These are phyloP conservation scores for Heliconius sara DNA, from an alignment of 2,888 invertebrate genomes.

Conservation along the genomic window DNA sequence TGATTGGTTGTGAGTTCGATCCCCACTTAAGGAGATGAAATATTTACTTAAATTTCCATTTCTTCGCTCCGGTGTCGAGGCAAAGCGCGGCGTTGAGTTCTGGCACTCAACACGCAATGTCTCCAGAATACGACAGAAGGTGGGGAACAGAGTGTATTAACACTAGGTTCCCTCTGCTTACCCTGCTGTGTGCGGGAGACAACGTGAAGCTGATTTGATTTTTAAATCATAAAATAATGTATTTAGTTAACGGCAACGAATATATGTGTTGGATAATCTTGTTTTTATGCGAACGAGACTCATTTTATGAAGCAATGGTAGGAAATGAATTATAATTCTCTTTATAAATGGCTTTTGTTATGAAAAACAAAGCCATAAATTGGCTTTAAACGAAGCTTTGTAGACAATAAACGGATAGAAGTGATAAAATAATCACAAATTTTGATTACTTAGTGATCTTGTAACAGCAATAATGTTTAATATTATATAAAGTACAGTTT, in stretches of 20 bases:
- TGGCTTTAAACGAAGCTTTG: conserved; percentile 2
- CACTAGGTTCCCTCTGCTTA: no score
- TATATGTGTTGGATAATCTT: background rate
- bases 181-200: no score
- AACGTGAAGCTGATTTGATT: no score
- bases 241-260: background rate
- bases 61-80: no score
- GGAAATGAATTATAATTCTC: conserved; percentile 23
- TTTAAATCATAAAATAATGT: background rate
- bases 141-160: no score
- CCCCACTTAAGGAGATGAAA: no score
- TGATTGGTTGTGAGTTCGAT: no score
- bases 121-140: no score
- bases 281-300: background rate
- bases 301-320: conserved; percentile 14
- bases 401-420: background rate
- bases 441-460: background rate
- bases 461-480: background rate
- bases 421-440: background rate
- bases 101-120: no score
- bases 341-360: conserved; percentile 6
- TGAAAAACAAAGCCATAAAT: conserved; percentile 3
- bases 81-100: no score
- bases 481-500: no score
- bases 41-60: no score